Percentiles rank a stretch among this genome's conserved stretches.
These are phyloP conservation scores for Tachuris rubrigastra DNA, from an alignment of 2,113 vertebrate genomes.

Conservation along the genomic window DNA sequence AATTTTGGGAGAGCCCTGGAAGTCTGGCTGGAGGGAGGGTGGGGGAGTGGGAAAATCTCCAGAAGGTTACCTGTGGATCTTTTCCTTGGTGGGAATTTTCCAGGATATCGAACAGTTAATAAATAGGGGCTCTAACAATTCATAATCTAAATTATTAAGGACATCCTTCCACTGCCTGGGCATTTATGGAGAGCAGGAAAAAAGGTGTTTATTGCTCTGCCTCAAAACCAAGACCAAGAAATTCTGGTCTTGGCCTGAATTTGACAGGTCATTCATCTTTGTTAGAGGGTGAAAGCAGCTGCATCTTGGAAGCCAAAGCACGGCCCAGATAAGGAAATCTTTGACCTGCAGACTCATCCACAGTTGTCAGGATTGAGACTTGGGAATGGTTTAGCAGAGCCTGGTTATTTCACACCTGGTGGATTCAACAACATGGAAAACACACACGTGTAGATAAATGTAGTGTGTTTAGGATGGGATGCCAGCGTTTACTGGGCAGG, in stretches of 20 bases:
- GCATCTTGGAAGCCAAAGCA: not conserved
- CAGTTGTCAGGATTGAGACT: not conserved
- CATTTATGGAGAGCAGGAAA: not conserved
- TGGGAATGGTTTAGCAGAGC: not conserved
- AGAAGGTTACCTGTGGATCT: not conserved
- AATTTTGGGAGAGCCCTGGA: not conserved
- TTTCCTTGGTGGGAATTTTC: not conserved
- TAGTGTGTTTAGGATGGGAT: not conserved
- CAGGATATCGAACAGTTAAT: not conserved
- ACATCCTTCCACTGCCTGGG: not conserved
- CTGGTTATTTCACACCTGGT: not conserved
- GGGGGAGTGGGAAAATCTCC: not conserved
- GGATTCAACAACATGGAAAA: not conserved
- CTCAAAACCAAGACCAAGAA: not conserved
- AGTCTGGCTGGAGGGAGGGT: not conserved
- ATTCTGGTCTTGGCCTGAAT: not conserved
- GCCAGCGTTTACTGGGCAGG: not conserved
- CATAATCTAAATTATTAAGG: not conserved
- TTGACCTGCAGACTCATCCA: not conserved
- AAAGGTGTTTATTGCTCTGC: not conserved
- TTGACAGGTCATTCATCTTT: not conserved
- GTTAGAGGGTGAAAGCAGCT: not conserved
- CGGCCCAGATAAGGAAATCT: not conserved
- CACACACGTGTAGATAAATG: not conserved
- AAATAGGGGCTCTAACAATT: not conserved